Evolutionary conservation across 2,888 invertebrate species (phyloP).

Genomic region (Lagria hirta): DNA sequence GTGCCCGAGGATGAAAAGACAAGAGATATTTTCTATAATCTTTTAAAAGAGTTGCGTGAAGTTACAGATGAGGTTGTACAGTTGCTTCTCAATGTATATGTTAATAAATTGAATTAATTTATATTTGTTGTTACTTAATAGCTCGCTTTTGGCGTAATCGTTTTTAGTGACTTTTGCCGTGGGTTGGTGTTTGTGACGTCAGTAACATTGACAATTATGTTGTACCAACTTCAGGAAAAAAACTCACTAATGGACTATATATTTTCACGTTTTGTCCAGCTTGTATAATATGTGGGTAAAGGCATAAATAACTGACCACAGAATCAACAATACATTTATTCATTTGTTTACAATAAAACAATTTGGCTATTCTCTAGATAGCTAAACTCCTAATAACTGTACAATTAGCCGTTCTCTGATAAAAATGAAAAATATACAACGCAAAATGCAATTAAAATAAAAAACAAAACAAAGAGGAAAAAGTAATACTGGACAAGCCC

Average conservation of each 20-base stretch:
- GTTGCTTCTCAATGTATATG: constrained; percentile 10
- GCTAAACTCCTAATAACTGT: constrained; percentile 22
- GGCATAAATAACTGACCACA: too few species aligned
- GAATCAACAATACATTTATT: constrained; percentile 35
- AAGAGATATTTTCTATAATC: not conserved
- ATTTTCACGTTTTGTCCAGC: too few species aligned
- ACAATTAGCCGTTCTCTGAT: constrained; percentile 19
- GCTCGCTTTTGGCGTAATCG: too few species aligned
- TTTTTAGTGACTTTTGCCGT: too few species aligned
- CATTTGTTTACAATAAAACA: constrained; percentile 23
- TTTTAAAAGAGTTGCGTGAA: constrained; percentile 1
- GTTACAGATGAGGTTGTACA: constrained; percentile 7
- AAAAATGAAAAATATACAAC: constrained; percentile 20
- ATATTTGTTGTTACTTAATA: too few species aligned
- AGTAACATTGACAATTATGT: too few species aligned
- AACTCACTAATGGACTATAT: too few species aligned
- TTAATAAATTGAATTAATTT: constrained; percentile 5
- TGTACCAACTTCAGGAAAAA: too few species aligned
- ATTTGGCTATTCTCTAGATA: constrained; percentile 19
- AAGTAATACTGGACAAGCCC: constrained; percentile 18
- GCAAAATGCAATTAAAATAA: constrained; percentile 12
- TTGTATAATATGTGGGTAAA: too few species aligned
- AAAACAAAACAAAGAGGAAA: constrained; percentile 11
- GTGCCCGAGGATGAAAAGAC: not conserved
- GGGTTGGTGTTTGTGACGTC: too few species aligned